phyloP scores from a whole-genome alignment of 2,888 invertebrate species.

The Seira musarum region DNA sequence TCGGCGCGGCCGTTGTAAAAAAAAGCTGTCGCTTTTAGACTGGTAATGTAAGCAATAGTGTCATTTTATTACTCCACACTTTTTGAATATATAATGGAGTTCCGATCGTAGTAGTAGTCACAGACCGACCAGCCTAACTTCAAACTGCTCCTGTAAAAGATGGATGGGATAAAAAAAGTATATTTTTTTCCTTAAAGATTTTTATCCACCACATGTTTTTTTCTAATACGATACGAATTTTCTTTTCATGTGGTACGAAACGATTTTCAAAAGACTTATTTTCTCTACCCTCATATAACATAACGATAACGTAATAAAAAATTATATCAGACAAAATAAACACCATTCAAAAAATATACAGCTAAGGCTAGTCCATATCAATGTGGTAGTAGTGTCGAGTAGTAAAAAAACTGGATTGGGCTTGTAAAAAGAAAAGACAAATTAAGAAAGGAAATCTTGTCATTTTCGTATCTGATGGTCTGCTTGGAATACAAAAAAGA shows the following conservation, averaged over 20 bases:
- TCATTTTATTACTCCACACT: constrained; percentile 52
- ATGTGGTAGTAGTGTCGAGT: constrained; percentile 1
- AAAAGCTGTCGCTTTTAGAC: constrained; percentile 20
- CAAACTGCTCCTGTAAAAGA: not conserved
- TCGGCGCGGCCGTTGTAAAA: constrained; percentile 16
- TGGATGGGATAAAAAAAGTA: not conserved
- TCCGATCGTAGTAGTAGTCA: not conserved
- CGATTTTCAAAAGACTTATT: not conserved
- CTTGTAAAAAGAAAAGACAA: constrained; percentile 45
- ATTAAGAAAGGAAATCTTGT: constrained; percentile 59
- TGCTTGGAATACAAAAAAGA: constrained; percentile 51
- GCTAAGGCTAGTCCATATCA: too few relatives aligned
- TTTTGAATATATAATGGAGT: constrained; percentile 47
- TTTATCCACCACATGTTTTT: not conserved
- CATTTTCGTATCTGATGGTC: constrained; percentile 55
- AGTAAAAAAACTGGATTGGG: constrained; percentile 54
- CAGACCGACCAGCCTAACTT: too few relatives aligned
- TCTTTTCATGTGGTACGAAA: not conserved
- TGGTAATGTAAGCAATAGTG: constrained; percentile 34
- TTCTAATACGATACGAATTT: not conserved
- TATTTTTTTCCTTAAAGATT: not conserved
- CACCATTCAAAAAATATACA: not conserved
- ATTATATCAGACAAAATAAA: constrained; percentile 6
- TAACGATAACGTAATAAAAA: not conserved
- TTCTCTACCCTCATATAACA: not conserved